Conservation (phyloP, 2,888 invertebrate genomes). For the Pseudolycoriella hygida region DNA sequence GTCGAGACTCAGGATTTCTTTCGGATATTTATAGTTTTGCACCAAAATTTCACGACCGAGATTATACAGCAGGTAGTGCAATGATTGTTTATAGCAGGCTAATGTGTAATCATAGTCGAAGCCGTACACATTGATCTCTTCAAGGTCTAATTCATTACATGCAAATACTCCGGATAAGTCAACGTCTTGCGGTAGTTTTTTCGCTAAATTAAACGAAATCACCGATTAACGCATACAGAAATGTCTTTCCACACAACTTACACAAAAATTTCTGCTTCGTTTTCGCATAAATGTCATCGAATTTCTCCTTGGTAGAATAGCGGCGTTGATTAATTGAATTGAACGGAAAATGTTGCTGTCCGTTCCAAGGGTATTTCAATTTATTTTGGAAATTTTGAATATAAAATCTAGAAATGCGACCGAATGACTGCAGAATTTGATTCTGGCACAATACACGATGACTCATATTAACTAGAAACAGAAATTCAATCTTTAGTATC, state of each 20-base stretch:
- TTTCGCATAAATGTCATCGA: neutral
- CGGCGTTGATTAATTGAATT: no score
- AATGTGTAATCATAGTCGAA: conserved; percentile 98
- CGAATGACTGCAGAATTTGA: no score
- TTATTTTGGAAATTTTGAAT: no score
- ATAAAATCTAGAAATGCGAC: no score
- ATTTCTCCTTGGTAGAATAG: no score
- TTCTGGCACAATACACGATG: no score
- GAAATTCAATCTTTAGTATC: no score
- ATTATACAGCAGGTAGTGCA: conserved; percentile 81
- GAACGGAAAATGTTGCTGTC: no score
- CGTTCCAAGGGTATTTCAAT: no score
- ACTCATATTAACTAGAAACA: no score
- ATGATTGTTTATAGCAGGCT: conserved; percentile 79
- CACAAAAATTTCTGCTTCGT: neutral
- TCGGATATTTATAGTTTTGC: conserved; percentile 80
- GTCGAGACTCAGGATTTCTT: conserved; percentile 58
- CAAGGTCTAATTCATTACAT: conserved; percentile 85
- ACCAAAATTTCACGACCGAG: conserved; percentile 75
- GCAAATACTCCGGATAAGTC: conserved; percentile 82
- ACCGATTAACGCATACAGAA: neutral
- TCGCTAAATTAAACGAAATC: conserved; percentile 35
- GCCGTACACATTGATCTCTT: conserved; percentile 85
- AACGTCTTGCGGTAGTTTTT: conserved; percentile 74
- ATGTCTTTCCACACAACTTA: neutral